Evolutionary conservation across 1,140 invertebrate genomes (phyloP).

Genomic region (Zophobas atratus): DNA sequence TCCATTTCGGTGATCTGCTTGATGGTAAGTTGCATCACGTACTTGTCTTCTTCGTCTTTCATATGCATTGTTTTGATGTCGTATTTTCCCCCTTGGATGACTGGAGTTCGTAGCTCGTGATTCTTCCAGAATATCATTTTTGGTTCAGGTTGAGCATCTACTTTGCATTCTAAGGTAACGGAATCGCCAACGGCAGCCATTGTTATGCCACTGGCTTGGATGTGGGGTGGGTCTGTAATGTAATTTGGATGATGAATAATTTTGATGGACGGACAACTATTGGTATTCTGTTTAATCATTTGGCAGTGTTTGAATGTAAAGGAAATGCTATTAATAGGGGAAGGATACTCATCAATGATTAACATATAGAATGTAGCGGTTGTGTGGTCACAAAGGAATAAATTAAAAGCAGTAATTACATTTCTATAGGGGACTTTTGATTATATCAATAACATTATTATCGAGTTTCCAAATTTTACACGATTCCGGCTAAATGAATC

Average conservation of each 20-base stretch:
- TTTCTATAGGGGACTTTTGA: no score
- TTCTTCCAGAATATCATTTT: slow-evolving; percentile 86
- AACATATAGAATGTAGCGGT: no score
- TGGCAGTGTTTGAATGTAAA: no score
- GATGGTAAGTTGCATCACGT: slow-evolving; percentile 81
- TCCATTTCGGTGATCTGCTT: slow-evolving; percentile 79
- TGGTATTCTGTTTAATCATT: not conserved
- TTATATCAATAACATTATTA: no score
- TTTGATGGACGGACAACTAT: slow-evolving; percentile 31
- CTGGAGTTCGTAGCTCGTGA: slow-evolving; percentile 77
- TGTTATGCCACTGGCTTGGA: slow-evolving; percentile 82
- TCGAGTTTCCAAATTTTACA: no score
- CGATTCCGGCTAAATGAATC: no score
- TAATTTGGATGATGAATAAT: slow-evolving; percentile 16
- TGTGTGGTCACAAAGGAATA: no score
- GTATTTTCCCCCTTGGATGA: slow-evolving; percentile 84
- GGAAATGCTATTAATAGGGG: no score
- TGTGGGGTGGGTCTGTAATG: slow-evolving; percentile 78
- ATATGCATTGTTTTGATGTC: slow-evolving; percentile 73
- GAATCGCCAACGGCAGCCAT: slow-evolving; percentile 81
- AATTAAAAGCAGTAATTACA: no score
- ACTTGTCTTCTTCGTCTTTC: slow-evolving; percentile 75
- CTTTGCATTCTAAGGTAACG: slow-evolving; percentile 81
- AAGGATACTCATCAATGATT: no score
- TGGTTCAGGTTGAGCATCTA: slow-evolving; percentile 83